phyloP scores from a whole-genome alignment of 2,797 vertebrate genomes.

The Spea hammondii region DNA sequence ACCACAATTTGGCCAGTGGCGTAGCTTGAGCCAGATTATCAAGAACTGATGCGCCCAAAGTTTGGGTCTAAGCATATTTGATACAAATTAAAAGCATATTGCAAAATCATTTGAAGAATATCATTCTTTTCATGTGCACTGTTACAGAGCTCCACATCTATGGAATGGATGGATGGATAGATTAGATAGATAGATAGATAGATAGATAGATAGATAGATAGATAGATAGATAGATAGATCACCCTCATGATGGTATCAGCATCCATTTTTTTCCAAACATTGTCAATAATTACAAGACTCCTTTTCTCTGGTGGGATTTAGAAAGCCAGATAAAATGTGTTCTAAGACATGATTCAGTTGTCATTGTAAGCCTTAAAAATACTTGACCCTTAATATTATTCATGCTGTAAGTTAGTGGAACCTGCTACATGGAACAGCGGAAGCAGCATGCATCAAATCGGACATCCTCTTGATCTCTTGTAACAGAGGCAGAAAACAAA shows the following conservation, averaged over 20 bases:
- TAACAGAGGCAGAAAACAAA: conserved; percentile 48
- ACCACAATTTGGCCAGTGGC: no score
- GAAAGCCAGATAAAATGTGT: conserved; percentile 18
- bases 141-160: no score
- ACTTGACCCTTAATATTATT: conserved; percentile 52
- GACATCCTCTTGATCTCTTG: conserved; percentile 49
- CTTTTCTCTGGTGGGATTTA: conserved; percentile 39
- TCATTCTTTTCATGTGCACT: no score
- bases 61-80: no score
- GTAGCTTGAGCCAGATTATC: no score
- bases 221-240: no score
- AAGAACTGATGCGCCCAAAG: no score
- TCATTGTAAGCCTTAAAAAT: conserved; percentile 45
- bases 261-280: conserved; percentile 6
- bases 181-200: no score
- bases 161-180: no score
- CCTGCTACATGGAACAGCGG: conserved; percentile 35
- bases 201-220: no score
- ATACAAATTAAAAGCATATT: no score
- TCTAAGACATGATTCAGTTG: conserved; percentile 24
- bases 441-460: conserved; percentile 34
- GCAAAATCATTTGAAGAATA: no score
- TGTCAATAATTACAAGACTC: conserved; percentile 22
- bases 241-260: not conserved
- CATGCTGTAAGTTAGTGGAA: conserved; percentile 50